Base-by-base conservation (phyloP, 2,797 vertebrate genomes). In the Hemibagrus guttatus region DNA sequence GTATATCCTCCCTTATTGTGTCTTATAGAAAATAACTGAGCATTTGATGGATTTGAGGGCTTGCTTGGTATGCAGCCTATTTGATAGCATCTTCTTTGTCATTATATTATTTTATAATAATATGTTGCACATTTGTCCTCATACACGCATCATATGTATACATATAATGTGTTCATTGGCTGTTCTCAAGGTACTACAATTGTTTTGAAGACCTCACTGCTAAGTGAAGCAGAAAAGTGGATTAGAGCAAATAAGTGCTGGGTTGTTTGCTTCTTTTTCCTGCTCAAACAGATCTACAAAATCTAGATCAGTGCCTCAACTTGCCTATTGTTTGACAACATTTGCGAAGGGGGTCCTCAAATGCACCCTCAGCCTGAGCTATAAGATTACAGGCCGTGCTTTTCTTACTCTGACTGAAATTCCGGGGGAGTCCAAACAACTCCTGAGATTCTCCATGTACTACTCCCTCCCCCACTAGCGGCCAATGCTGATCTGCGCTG, bases 401-500 rank as follows among this genome's bases (percentile, higher is more conserved):
- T 92, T 91, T 89, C 63, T 87, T 92, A 88, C 88, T 90, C 79
- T 90, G 86, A 91, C 91, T 91, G 91, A 91, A 90, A 91, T 92
- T 92, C 88, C 90, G 88, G 87, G 89, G 90, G 85, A 91, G 89
- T 91, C 93, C 88, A 94, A 95, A 94, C 92, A 95, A 92, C 92
- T 92, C 85, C 91, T 91, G 90, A 91, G 92, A 92, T 93, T 94
- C 93, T 91, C 91, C 81, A 88, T 52, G 86, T 84, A 82, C 56
- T 71, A 39, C 89, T 87, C 86, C 92, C 93, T 94, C 91, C 93
- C 89, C 86, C 59, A 58, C 80, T 61, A 86, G 72, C 88, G 93
- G 94, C 94, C 94, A 95, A 93, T 92, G 92, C 93, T 93, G 94
- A 93, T 95, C 93, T 92, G 93, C 91, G 92, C 93, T 93, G 92